Evolutionary conservation across 2,888 invertebrate species (phyloP), one percentile per base, ranked within the genome.

Genomic region (Leptinotarsa haldemani): DNA sequence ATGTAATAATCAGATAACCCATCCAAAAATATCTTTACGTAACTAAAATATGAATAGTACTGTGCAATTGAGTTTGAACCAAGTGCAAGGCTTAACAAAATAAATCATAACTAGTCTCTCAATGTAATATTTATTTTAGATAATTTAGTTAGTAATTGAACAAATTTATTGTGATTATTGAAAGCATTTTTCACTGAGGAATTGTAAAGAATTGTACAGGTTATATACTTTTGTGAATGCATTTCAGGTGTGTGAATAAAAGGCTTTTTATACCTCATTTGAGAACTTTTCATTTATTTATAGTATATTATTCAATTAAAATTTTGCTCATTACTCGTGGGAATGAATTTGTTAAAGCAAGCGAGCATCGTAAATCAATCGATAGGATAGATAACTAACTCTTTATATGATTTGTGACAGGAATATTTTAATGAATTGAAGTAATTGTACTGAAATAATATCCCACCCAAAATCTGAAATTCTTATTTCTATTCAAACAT

Each of bases 161-260:
- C 76, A 79, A 72, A 75, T 74, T 78, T 77, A 80, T 82, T 83
- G 82, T 83, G 83, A 84, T 84, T 81, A 83, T 83, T 83, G 83
- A 84, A 82, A 83, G 85, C 86, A 86, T 86, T 86, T 86, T 85
- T 80, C 80, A 85, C 84, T 85, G 63, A 66, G 83, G 83, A 82
- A 83, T 85, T 84, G 85, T 84, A 85, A 78, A 86, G 85, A 85
- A 84, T 80, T 87, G 86, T 86, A 86, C 85, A 87, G 84, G 84
- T 79, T 79, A 80, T 82, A 83, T 85, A 86, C 86, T 86, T 87
- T 86, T 87, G 85, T 86, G 86, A 86, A 87, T 86, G 86, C 86
- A 84, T 83, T 82, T 75, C 73, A 75, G 73, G 71, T 69, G 69
- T 69, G 70, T 74, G 71, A 69, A 69, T 74, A 69, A 61, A 50